phyloP scores from a whole-genome alignment of 1,140 invertebrate species.

The Drosophila bocki region DNA sequence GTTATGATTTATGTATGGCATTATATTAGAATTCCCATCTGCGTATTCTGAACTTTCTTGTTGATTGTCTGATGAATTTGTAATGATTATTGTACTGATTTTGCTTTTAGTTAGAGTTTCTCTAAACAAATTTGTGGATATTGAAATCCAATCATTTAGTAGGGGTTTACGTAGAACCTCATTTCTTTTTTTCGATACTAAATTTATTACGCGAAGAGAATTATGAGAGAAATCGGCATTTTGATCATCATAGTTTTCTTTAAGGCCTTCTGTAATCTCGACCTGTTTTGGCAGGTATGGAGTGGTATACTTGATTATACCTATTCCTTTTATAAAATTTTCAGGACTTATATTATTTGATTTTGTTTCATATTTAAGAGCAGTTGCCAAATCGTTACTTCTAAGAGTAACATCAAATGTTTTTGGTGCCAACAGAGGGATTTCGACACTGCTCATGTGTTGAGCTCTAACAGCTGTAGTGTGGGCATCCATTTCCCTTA shows the following conservation, averaged over 20 bases:
- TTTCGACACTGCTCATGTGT: conserved; percentile 24
- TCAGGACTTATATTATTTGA: not conserved
- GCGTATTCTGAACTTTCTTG: not conserved
- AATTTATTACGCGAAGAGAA: not conserved
- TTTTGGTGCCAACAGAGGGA: conserved; percentile 23
- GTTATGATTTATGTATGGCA: too few species aligned
- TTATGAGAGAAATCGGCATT: conserved; percentile 28
- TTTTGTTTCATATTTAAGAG: conserved; percentile 2
- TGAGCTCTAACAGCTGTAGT: conserved; percentile 34
- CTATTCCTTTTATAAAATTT: not conserved
- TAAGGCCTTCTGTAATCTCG: not conserved
- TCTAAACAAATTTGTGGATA: not conserved
- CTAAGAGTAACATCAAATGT: not conserved
- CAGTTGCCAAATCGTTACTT: not conserved
- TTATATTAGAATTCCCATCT: not conserved
- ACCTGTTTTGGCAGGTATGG: not conserved
- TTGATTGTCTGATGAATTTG: not conserved
- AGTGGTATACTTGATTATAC: not conserved
- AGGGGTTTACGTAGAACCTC: not conserved
- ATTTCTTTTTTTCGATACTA: not conserved
- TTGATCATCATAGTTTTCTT: not conserved
- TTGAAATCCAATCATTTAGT: conserved; percentile 12
- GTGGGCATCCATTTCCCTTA: conserved; percentile 48
- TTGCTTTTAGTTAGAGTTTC: conserved; percentile 5
- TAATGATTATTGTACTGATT: conserved; percentile 5